Evolutionary conservation across 1,140 invertebrate species (phyloP).

Genomic region (Cyclargus thomasi): DNA sequence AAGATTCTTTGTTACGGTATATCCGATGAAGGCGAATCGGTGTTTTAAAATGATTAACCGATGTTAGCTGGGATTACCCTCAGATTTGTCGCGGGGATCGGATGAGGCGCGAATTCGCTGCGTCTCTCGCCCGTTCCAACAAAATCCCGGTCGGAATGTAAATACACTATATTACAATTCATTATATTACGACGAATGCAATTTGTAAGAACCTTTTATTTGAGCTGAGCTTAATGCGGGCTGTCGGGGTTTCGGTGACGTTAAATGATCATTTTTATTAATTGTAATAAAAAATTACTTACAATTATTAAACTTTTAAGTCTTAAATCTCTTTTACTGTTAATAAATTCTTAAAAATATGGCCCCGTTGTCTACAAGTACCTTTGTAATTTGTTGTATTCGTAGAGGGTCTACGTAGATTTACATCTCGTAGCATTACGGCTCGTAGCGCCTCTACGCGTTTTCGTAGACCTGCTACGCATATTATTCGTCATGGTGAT

Average conservation of each 20-base stretch:
- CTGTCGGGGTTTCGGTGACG: not conserved
- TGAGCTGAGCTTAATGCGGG: not conserved
- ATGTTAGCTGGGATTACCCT: not conserved
- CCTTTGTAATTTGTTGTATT: too few relatives aligned
- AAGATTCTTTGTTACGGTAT: not conserved
- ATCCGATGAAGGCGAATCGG: not conserved
- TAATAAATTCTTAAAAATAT: too few relatives aligned
- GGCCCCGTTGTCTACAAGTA: too few relatives aligned
- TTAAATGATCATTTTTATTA: not conserved
- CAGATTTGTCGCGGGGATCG: not conserved
- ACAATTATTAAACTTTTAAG: too few relatives aligned
- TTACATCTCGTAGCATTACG: too few relatives aligned
- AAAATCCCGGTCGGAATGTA: not conserved
- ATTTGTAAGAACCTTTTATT: not conserved
- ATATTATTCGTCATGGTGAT: too few relatives aligned
- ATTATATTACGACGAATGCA: not conserved
- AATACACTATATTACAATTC: not conserved
- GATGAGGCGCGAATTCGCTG: not conserved
- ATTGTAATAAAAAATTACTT: not conserved
- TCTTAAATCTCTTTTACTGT: too few relatives aligned
- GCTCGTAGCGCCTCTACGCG: too few relatives aligned
- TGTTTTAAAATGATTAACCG: slow-evolving; percentile 4
- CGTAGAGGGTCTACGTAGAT: too few relatives aligned
- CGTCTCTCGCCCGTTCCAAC: not conserved
- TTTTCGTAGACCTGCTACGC: too few relatives aligned